Conservation (phyloP, 2,888 invertebrate genomes). For the Aspidapion aeneum region DNA sequence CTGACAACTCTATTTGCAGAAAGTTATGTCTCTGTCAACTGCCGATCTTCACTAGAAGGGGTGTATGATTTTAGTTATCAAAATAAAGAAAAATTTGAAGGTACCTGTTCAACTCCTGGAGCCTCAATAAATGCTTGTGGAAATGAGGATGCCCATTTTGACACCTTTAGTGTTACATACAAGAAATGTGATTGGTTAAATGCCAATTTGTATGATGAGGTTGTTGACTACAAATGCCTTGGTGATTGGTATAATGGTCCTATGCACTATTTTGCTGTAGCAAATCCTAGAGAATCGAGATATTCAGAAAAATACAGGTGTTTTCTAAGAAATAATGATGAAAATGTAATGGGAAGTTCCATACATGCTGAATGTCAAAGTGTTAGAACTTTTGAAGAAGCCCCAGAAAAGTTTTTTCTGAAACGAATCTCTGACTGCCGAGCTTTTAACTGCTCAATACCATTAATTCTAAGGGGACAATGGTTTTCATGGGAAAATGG, state of each 20-base stretch:
- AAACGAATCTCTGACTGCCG: constrained; percentile 14
- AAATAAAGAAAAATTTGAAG: background rate
- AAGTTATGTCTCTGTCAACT: background rate
- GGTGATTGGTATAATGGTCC: constrained; percentile 2
- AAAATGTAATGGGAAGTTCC: background rate
- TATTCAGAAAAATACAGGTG: background rate
- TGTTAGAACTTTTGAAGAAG: background rate
- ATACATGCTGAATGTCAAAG: background rate
- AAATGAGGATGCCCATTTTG: background rate
- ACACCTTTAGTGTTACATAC: background rate
- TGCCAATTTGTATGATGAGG: background rate
- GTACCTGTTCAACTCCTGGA: background rate
- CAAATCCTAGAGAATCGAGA: background rate
- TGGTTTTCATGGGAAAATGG: constrained; percentile 94
- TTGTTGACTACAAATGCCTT: constrained; percentile 1
- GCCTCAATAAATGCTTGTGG: background rate
- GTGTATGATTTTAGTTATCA: constrained; percentile 1
- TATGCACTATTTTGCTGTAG: background rate
- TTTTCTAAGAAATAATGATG: constrained; percentile 4
- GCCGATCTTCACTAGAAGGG: background rate
- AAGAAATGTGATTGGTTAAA: background rate
- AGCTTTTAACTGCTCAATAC: constrained; percentile 61
- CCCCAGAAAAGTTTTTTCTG: background rate
- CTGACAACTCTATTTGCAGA: background rate
- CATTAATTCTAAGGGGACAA: constrained; percentile 73